phyloP scores from a whole-genome alignment of 1,140 invertebrate genomes.

The Heliconius eleuchia region DNA sequence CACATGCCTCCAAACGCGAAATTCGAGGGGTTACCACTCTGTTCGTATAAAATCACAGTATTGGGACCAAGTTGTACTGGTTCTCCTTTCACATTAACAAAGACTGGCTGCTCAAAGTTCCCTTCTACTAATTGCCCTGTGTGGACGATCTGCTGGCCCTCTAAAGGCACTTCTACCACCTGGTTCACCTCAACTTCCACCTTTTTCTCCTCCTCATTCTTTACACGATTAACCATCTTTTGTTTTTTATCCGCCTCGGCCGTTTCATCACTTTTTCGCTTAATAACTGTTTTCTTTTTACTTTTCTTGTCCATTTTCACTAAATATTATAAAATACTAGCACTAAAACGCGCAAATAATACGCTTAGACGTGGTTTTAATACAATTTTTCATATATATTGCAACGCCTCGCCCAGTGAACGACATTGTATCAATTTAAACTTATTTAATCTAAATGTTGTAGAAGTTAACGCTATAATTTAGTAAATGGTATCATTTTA shows the following conservation, averaged over 20 bases:
- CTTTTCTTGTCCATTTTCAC: conserved; percentile 80
- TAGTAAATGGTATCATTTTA: conserved; percentile 36
- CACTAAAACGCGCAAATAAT: conserved; percentile 49
- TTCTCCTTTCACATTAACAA: conserved; percentile 76
- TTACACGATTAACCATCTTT: conserved; percentile 70
- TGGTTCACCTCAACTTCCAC: conserved; percentile 69
- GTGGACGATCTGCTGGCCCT: conserved; percentile 76
- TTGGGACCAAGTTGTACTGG: conserved; percentile 75
- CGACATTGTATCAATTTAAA: conserved; percentile 50
- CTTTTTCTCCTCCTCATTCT: conserved; percentile 66
- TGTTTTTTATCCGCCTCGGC: conserved; percentile 64
- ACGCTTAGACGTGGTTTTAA: conserved; percentile 44
- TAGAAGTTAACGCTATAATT: conserved; percentile 35
- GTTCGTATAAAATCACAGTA: conserved; percentile 78
- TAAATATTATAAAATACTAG: conserved; percentile 23
- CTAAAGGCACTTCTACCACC: conserved; percentile 72
- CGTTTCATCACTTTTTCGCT: conserved; percentile 75
- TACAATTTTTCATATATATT: conserved; percentile 39
- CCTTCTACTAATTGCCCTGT: conserved; percentile 73
- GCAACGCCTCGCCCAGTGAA: conserved; percentile 54
- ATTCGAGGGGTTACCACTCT: conserved; percentile 72
- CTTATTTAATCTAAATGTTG: conserved; percentile 26
- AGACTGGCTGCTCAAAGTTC: conserved; percentile 75
- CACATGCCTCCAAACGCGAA: conserved; percentile 77
- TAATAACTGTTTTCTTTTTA: conserved; percentile 77